A percentile compares a stretch with the other conserved stretches of the same genome.
phyloP scores from a whole-genome alignment of 1,140 invertebrate genomes.

The Mactra quadrangularis region DNA sequence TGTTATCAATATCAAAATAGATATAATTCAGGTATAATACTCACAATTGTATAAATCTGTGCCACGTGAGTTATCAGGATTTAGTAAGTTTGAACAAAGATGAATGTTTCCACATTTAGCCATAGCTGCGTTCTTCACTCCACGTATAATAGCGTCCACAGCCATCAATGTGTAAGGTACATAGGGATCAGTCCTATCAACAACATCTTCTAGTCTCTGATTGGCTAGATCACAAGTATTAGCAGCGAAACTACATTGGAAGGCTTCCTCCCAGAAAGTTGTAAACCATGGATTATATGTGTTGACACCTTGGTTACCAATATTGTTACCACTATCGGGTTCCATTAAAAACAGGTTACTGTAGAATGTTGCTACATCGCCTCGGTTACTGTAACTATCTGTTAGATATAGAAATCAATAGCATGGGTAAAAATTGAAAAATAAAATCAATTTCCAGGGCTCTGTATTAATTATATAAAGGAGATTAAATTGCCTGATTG shows the following conservation, averaged over 20 bases:
- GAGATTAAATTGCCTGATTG: too few species aligned
- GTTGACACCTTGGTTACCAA: conserved; percentile 28
- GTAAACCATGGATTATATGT: conserved; percentile 67
- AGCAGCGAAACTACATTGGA: conserved; percentile 57
- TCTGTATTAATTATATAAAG: too few species aligned
- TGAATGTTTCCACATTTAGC: conserved; percentile 43
- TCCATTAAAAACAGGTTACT: conserved; percentile 57
- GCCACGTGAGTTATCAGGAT: conserved; percentile 58
- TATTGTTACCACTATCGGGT: conserved; percentile 34
- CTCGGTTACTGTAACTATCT: neutral
- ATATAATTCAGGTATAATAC: too few species aligned
- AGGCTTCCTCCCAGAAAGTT: conserved; percentile 73
- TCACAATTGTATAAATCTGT: conserved; percentile 59
- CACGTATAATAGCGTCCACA: conserved; percentile 69
- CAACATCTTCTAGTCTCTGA: conserved; percentile 24
- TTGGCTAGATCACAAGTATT: conserved; percentile 44
- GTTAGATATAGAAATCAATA: neutral
- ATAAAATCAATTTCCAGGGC: too few species aligned
- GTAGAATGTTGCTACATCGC: conserved; percentile 61
- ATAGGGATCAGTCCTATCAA: conserved; percentile 53
- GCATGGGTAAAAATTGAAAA: too few species aligned
- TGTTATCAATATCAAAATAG: too few species aligned
- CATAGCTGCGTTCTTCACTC: conserved; percentile 59
- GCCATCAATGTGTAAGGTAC: conserved; percentile 73
- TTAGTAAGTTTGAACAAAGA: conserved; percentile 68